A percentile compares a stretch with the other conserved stretches of the same genome.
Evolutionary conservation across 2,797 vertebrate genomes (phyloP).

Genomic region (Etheostoma perlongum): DNA sequence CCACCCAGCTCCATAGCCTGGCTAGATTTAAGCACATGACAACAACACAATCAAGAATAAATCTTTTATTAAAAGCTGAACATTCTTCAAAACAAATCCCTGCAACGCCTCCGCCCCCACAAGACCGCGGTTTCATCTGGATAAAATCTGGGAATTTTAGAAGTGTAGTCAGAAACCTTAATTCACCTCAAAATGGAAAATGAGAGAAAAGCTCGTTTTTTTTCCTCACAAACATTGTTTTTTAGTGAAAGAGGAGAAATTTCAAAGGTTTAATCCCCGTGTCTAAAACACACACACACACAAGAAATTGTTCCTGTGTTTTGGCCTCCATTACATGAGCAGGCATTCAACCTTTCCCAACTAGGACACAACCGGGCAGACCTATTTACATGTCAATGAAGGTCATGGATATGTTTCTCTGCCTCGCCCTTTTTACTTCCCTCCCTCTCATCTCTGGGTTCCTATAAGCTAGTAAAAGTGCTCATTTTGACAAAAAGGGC

Average conservation of each 20-base stretch:
- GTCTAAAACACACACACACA: slow-evolving; percentile 15
- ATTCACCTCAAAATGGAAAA: slow-evolving; percentile 51
- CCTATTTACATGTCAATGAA: slow-evolving; percentile 82
- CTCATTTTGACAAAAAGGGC: slow-evolving; percentile 26
- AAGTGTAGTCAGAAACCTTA: slow-evolving; percentile 39
- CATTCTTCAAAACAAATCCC: slow-evolving; percentile 59
- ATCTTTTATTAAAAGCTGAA: slow-evolving; percentile 66
- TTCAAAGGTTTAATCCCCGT: slow-evolving; percentile 24
- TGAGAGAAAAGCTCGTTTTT: slow-evolving; percentile 39
- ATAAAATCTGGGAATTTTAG: slow-evolving; percentile 57
- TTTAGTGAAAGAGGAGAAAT: slow-evolving; percentile 2
- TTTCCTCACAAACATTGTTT: slow-evolving; percentile 39
- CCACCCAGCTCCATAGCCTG: slow-evolving; percentile 33
- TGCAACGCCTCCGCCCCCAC: slow-evolving; percentile 51
- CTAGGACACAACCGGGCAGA: slow-evolving; percentile 74
- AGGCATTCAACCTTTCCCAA: slow-evolving; percentile 64
- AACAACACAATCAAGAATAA: slow-evolving; percentile 57
- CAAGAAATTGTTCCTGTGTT: slow-evolving; percentile 35
- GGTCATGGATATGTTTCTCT: slow-evolving; percentile 40
- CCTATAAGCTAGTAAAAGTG: slow-evolving; percentile 14
- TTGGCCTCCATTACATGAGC: slow-evolving; percentile 46
- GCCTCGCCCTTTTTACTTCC: slow-evolving; percentile 11
- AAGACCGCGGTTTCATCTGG: slow-evolving; percentile 67
- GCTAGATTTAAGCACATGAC: slow-evolving; percentile 54
- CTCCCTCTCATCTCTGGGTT: slow-evolving; percentile 23